Conservation (phyloP, 2,797 vertebrate genomes). For the Rhynchonycteris naso region DNA sequence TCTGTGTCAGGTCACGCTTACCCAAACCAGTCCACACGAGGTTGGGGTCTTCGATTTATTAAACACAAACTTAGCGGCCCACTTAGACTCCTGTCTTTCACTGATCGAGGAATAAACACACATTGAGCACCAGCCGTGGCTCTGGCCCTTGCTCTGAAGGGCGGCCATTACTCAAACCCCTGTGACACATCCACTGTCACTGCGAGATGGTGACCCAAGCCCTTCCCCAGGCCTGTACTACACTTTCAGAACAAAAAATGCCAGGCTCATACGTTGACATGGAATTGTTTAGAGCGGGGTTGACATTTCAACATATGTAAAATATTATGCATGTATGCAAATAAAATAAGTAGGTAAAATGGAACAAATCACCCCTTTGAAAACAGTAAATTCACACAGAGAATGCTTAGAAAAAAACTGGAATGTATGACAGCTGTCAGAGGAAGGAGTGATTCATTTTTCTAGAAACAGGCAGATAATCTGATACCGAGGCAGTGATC, state of each 20-base stretch:
- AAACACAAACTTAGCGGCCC: not conserved
- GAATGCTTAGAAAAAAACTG: conserved; percentile 15
- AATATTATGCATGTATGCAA: conserved; percentile 11
- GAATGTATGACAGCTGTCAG: not conserved
- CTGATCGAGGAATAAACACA: not conserved
- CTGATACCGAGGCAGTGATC: not conserved
- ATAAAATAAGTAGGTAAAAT: conserved; percentile 34
- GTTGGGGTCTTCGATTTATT: not conserved
- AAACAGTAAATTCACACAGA: not conserved
- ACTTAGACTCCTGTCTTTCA: not conserved
- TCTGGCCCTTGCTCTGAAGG: not conserved
- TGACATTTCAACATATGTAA: conserved; percentile 5
- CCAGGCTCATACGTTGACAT: not conserved
- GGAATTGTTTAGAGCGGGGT: not conserved
- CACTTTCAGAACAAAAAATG: not conserved
- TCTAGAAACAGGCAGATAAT: not conserved
- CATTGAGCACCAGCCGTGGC: not conserved
- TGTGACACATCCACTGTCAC: not conserved
- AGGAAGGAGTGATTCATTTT: conserved; percentile 25
- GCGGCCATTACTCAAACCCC: not conserved
- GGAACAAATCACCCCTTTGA: conserved; percentile 13
- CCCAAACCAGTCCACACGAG: not conserved
- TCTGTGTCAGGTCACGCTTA: not conserved
- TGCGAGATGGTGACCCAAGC: not conserved
- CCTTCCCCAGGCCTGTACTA: rapidly evolving